Percentiles rank a stretch among this genome's conserved stretches.
Conservation (phyloP, 2,113 vertebrate genomes). For the Saccopteryx bilineata region DNA sequence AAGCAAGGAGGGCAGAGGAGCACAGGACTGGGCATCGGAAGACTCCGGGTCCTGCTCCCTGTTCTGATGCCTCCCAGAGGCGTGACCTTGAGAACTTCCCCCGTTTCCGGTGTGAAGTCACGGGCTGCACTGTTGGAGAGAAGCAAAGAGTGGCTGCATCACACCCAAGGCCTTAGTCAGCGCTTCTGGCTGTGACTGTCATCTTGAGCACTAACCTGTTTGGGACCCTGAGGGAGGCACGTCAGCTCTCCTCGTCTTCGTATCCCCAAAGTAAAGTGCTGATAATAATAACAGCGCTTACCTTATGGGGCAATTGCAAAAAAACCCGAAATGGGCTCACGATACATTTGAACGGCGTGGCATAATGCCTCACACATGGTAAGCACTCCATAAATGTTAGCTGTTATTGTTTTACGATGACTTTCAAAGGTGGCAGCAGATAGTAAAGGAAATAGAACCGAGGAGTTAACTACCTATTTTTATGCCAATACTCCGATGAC, state of each 20-base stretch:
- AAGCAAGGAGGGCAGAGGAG: neutral
- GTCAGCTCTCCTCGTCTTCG: fast-evolving
- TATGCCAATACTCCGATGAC: neutral
- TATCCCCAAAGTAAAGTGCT: neutral
- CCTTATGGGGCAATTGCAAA: neutral
- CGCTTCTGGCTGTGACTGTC: neutral
- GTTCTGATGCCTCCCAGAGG: neutral
- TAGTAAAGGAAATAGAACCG: neutral
- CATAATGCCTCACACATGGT: constrained; percentile 30
- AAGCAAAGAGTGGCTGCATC: neutral
- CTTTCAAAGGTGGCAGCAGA: constrained; percentile 17
- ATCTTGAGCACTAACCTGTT: neutral
- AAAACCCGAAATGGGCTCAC: constrained; percentile 23
- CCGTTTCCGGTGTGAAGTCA: neutral
- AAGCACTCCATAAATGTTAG: constrained; percentile 4
- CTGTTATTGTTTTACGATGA: constrained; percentile 54
- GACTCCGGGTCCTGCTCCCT: neutral
- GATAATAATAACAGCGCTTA: neutral
- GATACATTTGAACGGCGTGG: neutral
- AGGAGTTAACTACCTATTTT: constrained; percentile 31
- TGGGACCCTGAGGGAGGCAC: neutral
- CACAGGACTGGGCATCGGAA: neutral
- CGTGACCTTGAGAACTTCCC: neutral
- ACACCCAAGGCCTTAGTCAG: no score
- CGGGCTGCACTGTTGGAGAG: neutral